These are phyloP conservation scores for Equus przewalskii DNA, from an alignment of 2,113 vertebrate genomes.

Conservation along the genomic window DNA sequence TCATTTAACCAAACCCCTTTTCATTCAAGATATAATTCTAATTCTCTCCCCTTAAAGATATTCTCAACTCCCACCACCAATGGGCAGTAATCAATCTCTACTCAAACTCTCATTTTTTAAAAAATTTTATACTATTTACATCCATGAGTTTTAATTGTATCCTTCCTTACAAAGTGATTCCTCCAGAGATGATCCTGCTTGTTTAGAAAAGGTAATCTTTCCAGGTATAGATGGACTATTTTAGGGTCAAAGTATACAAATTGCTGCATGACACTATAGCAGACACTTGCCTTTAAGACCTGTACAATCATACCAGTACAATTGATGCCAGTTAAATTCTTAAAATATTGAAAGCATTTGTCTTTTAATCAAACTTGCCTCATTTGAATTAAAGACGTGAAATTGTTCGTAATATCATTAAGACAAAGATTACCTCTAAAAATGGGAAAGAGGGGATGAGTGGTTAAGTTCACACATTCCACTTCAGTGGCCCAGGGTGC, in stretches of 20 bases:
- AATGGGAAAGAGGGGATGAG: neutral
- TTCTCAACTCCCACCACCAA: neutral
- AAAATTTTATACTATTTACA: neutral
- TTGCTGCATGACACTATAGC: neutral
- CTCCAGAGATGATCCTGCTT: neutral
- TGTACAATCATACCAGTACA: neutral
- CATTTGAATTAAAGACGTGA: neutral
- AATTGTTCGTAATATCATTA: neutral
- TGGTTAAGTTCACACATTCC: no score
- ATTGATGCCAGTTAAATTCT: neutral
- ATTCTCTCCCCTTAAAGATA: neutral
- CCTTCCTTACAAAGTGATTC: neutral
- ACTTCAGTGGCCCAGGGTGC: no score
- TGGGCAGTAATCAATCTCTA: neutral
- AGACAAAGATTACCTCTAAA: neutral
- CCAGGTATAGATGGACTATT: neutral
- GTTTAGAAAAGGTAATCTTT: neutral
- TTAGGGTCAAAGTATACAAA: neutral
- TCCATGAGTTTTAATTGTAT: neutral
- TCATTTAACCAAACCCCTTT: neutral
- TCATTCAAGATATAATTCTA: neutral
- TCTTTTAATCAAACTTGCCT: neutral
- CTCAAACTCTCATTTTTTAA: neutral
- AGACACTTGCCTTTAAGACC: neutral
- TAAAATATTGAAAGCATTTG: neutral